Evolutionary conservation across 2,888 invertebrate genomes (phyloP).

Genomic region (Heliconius hortense): DNA sequence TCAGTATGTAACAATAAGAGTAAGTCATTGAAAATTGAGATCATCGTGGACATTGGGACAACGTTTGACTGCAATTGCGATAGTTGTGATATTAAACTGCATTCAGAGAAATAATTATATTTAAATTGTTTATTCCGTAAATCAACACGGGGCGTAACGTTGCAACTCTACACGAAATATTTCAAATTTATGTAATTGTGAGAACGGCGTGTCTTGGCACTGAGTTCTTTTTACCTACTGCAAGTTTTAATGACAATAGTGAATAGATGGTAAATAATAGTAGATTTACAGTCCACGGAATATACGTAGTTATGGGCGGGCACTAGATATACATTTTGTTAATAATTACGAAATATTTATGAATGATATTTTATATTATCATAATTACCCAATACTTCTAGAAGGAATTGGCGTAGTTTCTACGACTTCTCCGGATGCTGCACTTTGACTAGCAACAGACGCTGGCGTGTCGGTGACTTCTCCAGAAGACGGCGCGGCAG

Average conservation of each 20-base stretch:
- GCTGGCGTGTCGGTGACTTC: conserved; percentile 55
- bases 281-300: not conserved
- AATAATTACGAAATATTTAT: not conserved
- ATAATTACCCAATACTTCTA: conserved; percentile 63
- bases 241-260: not conserved
- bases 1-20: too few species aligned
- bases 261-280: not conserved
- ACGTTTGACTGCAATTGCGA: not conserved
- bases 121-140: not conserved
- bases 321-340: not conserved
- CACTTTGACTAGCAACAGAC: conserved; percentile 48
- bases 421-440: conserved; percentile 59
- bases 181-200: too few species aligned
- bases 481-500: conserved; percentile 57
- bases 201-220: too few species aligned
- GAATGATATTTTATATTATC: not conserved
- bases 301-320: too few species aligned
- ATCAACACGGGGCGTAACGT: not conserved
- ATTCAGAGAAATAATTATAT: not conserved
- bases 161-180: too few species aligned
- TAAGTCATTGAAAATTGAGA: too few species aligned
- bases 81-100: not conserved
- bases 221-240: not conserved
- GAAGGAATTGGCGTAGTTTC: conserved; percentile 69
- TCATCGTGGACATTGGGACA: too few species aligned